phyloP scores from a whole-genome alignment of 1,140 invertebrate genomes.

The Tribolium madens region DNA sequence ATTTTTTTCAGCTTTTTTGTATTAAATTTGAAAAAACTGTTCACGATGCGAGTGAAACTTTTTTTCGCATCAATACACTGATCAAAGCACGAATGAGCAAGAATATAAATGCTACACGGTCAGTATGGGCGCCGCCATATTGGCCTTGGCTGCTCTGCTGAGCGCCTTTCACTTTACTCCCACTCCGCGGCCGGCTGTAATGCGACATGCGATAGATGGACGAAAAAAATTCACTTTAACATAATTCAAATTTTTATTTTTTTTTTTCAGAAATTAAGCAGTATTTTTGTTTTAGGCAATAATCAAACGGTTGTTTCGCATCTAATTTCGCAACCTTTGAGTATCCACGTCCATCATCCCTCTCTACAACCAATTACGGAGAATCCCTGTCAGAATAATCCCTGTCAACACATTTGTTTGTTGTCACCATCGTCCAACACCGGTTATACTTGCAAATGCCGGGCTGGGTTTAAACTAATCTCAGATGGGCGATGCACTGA shows the following conservation, averaged over 20 bases:
- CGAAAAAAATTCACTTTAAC: too few relatives aligned
- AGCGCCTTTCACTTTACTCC: too few relatives aligned
- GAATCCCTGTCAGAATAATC: conserved; percentile 85
- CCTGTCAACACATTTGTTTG: conserved; percentile 93
- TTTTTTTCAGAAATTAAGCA: not conserved
- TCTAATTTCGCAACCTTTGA: conserved; percentile 92
- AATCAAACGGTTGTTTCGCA: conserved; percentile 96
- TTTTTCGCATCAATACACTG: too few relatives aligned
- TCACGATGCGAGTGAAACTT: too few relatives aligned
- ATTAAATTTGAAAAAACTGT: too few relatives aligned
- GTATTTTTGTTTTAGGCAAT: conserved; percentile 60
- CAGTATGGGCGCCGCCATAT: too few relatives aligned
- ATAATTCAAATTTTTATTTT: not conserved
- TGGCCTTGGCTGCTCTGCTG: too few relatives aligned
- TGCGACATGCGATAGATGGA: too few relatives aligned
- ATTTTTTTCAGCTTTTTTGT: too few relatives aligned
- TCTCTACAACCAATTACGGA: conserved; percentile 87
- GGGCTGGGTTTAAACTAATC: conserved; percentile 83
- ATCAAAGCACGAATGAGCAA: too few relatives aligned
- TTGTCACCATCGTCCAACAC: conserved; percentile 78
- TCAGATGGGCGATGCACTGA: conserved; percentile 82
- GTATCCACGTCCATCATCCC: conserved; percentile 94
- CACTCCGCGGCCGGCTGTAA: too few relatives aligned
- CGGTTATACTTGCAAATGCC: conserved; percentile 91
- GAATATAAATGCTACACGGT: too few relatives aligned